Evolutionary conservation across 2,888 invertebrate genomes (phyloP).

Genomic region (Nephrotoma appendiculata): DNA sequence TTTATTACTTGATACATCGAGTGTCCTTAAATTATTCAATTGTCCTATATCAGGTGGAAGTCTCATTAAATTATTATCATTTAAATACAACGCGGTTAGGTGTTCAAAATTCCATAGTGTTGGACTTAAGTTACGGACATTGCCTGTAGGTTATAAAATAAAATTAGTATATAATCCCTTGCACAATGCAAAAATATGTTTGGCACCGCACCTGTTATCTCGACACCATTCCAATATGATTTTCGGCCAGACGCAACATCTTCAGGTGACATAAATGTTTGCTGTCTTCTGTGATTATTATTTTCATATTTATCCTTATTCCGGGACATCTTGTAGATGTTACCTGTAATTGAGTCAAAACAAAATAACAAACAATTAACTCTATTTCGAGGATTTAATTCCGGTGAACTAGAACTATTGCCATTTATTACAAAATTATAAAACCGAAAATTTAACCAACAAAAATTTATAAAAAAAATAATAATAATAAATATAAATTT

Average conservation of each 20-base stretch:
- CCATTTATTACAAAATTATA: background rate
- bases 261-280: slow-evolving; percentile 85
- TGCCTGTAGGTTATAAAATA: slow-evolving; percentile 56
- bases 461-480: background rate
- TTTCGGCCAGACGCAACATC: slow-evolving; percentile 87
- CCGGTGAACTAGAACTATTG: background rate
- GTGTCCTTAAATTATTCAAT: slow-evolving; percentile 66
- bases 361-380: background rate
- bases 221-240: slow-evolving; percentile 83
- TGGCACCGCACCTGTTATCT: slow-evolving; percentile 50
- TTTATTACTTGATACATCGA: slow-evolving; percentile 93
- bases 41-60: slow-evolving; percentile 83
- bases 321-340: slow-evolving; percentile 44
- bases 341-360: slow-evolving; percentile 19
- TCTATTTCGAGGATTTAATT: background rate
- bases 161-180: slow-evolving; percentile 23
- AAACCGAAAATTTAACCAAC: background rate
- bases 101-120: slow-evolving; percentile 82
- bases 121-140: slow-evolving; percentile 86
- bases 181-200: background rate
- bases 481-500: background rate
- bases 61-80: slow-evolving; percentile 85
- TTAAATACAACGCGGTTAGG: slow-evolving; percentile 87
- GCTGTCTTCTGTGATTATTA: slow-evolving; percentile 62
- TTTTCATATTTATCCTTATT: slow-evolving; percentile 84